Evolutionary conservation across 2,113 vertebrate species (phyloP), one percentile per base, ranked within the genome.

Genomic region (Tympanuchus pallidicinctus): DNA sequence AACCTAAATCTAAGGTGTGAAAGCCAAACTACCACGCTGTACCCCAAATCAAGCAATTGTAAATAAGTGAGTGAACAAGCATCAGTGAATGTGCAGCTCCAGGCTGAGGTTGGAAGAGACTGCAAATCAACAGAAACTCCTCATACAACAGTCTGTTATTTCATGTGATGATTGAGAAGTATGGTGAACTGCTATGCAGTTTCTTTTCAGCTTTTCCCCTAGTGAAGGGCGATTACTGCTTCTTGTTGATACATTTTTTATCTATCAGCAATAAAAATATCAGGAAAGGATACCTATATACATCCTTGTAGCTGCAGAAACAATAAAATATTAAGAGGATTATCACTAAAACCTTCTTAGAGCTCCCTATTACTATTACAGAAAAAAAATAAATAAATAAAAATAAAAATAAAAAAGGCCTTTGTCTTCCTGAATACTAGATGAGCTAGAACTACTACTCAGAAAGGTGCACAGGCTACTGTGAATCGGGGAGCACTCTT

Each of bases 311-410:
- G 92, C 13, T 50, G 24, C 54, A 88, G 20, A 54, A 82, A 70
- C 21, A 89, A 59, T 52, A 48, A 77, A 71, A 81, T 52, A 56
- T 50, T 80, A 88, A 66, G 30, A 67, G 25, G 67, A 88, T 89
- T 93, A 80, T 57, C 45, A 70, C 20, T 54, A 84, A 69, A 92
- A 80, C 45, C 69, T 64, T 74, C 54, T 28, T 60, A 89, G 18
- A 80, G 73, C 15, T 75, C 7, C 66, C 34, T 70, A 43, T 50
- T 83, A 45, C 17, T 54, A 38, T 42, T n/a, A 19, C 0, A 70
- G 54, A 59, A 85, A 82, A 59, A 82, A n/a, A 47, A 59, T n/a
- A n/a, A n/a, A n/a, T n/a, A 18, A 61, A 43, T 40, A 40, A 40
- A 9, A 61, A 85, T 79, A 57, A 82, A 57, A 88, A 82, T n/a